A percentile compares a stretch with the other conserved stretches of the same genome.
phyloP scores from a whole-genome alignment of 2,113 vertebrate genomes.

The Neodon shergylaensis region DNA sequence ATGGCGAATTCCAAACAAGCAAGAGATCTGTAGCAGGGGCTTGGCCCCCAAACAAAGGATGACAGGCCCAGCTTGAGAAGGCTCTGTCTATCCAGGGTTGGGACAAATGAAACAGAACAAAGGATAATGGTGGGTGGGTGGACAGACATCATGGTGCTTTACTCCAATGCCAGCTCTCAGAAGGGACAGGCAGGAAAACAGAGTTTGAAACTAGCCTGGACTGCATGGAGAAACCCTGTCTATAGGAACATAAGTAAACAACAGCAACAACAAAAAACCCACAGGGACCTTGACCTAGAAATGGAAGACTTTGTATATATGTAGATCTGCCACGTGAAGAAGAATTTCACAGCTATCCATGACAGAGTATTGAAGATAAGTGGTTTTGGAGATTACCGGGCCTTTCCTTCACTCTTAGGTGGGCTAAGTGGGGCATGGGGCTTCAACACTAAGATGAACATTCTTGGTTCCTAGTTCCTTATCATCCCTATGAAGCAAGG shows the following conservation, averaged over 20 bases:
- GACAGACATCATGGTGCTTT: background rate
- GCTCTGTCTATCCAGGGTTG: background rate
- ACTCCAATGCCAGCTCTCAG: background rate
- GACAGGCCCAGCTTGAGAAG: background rate
- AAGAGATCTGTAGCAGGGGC: background rate
- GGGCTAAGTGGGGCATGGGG: background rate
- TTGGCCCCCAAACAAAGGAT: background rate
- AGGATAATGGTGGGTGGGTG: background rate
- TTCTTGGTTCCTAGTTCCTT: background rate
- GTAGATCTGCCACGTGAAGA: background rate
- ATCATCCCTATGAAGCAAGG: slow-evolving; percentile 49
- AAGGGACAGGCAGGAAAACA: too few species aligned
- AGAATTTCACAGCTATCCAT: background rate
- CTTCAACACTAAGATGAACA: slow-evolving; percentile 47
- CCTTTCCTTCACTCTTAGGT: slow-evolving; percentile 7
- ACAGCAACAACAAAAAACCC: background rate
- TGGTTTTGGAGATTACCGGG: background rate
- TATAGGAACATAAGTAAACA: background rate
- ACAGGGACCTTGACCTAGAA: background rate
- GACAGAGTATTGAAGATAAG: background rate
- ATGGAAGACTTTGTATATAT: background rate
- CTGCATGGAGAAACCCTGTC: background rate
- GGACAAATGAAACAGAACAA: background rate
- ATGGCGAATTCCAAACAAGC: background rate
- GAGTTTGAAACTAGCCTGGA: background rate